Conservation (phyloP, 2,888 invertebrate species). For the Apotomis capreana region DNA sequence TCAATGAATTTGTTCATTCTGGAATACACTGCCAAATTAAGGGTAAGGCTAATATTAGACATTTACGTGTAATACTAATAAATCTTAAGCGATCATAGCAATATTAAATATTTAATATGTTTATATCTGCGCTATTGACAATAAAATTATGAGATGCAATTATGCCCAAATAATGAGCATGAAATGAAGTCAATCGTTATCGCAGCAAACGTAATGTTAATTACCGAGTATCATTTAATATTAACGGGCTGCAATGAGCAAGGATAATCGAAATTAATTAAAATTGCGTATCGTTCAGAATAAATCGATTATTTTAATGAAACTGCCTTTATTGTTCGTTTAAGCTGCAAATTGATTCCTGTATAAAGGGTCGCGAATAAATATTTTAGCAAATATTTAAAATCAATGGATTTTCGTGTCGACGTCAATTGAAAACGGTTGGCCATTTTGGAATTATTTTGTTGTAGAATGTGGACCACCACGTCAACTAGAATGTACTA, state of each 20-base stretch:
- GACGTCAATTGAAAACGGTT: not conserved
- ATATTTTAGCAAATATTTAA: constrained; percentile 22
- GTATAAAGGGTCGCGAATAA: constrained; percentile 7
- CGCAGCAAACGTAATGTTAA: not conserved
- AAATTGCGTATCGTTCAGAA: constrained; percentile 12
- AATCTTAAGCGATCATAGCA: no score
- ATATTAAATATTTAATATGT: no score
- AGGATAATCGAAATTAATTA: constrained; percentile 29
- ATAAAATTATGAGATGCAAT: no score
- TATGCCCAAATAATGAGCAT: no score
- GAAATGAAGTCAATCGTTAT: not conserved
- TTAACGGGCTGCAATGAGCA: constrained; percentile 22
- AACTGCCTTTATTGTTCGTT: constrained; percentile 24
- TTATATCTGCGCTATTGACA: no score
- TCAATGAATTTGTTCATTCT: no score
- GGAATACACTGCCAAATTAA: no score
- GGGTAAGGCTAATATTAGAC: no score
- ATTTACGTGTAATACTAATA: no score
- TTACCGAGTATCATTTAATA: constrained; percentile 20
- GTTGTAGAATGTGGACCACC: no score
- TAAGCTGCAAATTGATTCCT: constrained; percentile 24
- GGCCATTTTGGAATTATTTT: not conserved
- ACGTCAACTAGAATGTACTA: no score
- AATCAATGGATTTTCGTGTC: not conserved
- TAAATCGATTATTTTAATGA: constrained; percentile 36